phyloP scores from a whole-genome alignment of 2,113 vertebrate genomes.

The Oreochromis aureus region DNA sequence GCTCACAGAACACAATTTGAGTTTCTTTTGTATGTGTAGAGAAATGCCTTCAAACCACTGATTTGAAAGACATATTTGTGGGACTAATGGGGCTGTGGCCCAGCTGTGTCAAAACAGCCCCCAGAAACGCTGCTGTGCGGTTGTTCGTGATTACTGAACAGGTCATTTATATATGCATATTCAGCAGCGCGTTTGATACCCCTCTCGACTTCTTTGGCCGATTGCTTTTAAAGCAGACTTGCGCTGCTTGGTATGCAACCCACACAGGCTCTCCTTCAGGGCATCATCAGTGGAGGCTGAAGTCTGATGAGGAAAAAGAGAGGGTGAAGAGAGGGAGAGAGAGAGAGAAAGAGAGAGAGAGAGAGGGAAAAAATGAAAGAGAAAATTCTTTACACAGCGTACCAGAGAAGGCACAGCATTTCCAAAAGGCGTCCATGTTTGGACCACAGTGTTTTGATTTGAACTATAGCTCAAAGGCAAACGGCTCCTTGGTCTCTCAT shows the following conservation, averaged over 20 bases:
- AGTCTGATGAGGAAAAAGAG: slow-evolving; percentile 67
- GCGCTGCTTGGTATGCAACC: slow-evolving; percentile 62
- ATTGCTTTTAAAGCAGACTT: slow-evolving; percentile 54
- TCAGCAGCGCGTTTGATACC: slow-evolving; percentile 62
- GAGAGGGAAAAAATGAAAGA: slow-evolving; percentile 25
- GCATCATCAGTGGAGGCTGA: slow-evolving; percentile 68
- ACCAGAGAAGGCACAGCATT: slow-evolving; percentile 26
- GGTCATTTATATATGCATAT: slow-evolving; percentile 71
- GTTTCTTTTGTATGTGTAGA: slow-evolving; percentile 30
- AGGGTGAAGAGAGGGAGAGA: slow-evolving; percentile 22
- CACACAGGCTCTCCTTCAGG: slow-evolving; percentile 63
- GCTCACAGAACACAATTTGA: slow-evolving; percentile 11
- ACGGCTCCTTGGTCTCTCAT: slow-evolving; percentile 8
- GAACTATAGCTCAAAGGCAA: slow-evolving; percentile 34
- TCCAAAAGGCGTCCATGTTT: slow-evolving; percentile 47
- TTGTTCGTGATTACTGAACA: slow-evolving; percentile 64
- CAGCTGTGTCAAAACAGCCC: slow-evolving; percentile 64
- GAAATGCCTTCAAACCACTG: slow-evolving; percentile 48
- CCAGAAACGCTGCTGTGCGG: slow-evolving; percentile 45
- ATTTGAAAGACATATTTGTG: slow-evolving; percentile 61
- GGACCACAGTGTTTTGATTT: slow-evolving; percentile 50
- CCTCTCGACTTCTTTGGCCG: slow-evolving; percentile 48
- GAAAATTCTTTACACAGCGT: slow-evolving; percentile 38
- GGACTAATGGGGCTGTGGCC: slow-evolving; percentile 62
- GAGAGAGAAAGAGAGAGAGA: neutral